Evolutionary conservation across 2,113 vertebrate species (phyloP).

Genomic region (Lipotes vexillifer): DNA sequence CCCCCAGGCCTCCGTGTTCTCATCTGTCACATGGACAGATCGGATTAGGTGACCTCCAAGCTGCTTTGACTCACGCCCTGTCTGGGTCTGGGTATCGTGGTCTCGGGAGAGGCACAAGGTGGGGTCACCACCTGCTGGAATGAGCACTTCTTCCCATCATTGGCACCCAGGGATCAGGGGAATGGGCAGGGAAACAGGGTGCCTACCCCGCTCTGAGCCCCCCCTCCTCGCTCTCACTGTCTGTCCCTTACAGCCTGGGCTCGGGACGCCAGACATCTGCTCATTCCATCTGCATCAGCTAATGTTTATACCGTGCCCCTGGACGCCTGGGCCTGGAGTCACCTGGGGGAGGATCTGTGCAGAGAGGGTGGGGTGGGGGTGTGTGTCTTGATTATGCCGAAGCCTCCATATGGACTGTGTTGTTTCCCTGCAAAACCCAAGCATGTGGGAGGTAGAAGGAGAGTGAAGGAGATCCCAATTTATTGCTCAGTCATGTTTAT

Average conservation of each 20-base stretch:
- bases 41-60: neutral
- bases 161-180: neutral
- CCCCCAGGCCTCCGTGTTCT: neutral
- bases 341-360: slow-evolving; percentile 45
- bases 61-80: neutral
- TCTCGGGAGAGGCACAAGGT: neutral
- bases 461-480: slow-evolving; percentile 56
- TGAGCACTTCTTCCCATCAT: neutral
- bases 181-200: neutral
- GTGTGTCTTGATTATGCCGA: neutral
- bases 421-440: neutral
- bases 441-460: slow-evolving; percentile 53
- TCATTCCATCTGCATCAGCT: slow-evolving; percentile 56
- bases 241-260: slow-evolving; percentile 17
- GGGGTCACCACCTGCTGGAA: neutral
- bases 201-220: neutral
- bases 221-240: neutral
- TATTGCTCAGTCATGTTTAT: slow-evolving; percentile 66
- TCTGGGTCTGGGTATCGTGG: neutral
- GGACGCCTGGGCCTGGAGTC: slow-evolving; percentile 27
- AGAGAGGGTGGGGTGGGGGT: neutral
- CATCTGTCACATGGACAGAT: neutral
- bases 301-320: slow-evolving; percentile 29
- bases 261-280: slow-evolving; percentile 39
- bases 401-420: slow-evolving; percentile 26